Evolutionary conservation across 2,113 vertebrate species (phyloP).

Genomic region (Spermophilus dauricus): DNA sequence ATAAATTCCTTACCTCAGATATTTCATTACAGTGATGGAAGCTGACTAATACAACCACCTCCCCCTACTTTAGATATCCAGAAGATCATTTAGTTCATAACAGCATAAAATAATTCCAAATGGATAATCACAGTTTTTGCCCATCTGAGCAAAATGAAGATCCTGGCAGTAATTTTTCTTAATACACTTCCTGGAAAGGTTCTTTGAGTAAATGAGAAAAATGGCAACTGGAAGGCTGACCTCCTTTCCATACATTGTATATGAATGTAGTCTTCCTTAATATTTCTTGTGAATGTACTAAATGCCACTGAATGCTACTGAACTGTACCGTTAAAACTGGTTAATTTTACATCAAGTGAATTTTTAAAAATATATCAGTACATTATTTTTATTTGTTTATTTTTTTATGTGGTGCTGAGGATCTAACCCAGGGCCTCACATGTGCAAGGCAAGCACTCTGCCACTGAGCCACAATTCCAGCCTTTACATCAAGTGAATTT

Average conservation of each 20-base stretch:
- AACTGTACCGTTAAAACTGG: background rate
- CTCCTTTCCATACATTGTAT: background rate
- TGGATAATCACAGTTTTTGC: background rate
- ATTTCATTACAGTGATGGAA: background rate
- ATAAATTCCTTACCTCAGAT: background rate
- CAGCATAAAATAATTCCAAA: background rate
- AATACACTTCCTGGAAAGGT: background rate
- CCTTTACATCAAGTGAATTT: background rate
- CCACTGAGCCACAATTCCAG: no score
- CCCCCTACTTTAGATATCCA: background rate
- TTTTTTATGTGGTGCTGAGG: no score
- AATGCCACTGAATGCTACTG: background rate
- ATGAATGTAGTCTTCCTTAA: background rate
- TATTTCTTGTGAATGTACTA: background rate
- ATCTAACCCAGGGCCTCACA: no score
- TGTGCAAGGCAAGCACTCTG: no score
- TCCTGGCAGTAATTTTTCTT: background rate
- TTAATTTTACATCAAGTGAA: background rate
- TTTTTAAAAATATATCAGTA: background rate
- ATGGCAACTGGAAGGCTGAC: background rate
- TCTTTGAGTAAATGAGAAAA: background rate
- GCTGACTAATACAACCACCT: background rate
- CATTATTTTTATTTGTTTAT: no score
- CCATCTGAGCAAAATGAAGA: background rate
- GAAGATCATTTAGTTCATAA: background rate